Base-by-base conservation (phyloP, 2,113 vertebrate genomes). In the western clawed frog (Xenopus tropicalis) region DNA sequence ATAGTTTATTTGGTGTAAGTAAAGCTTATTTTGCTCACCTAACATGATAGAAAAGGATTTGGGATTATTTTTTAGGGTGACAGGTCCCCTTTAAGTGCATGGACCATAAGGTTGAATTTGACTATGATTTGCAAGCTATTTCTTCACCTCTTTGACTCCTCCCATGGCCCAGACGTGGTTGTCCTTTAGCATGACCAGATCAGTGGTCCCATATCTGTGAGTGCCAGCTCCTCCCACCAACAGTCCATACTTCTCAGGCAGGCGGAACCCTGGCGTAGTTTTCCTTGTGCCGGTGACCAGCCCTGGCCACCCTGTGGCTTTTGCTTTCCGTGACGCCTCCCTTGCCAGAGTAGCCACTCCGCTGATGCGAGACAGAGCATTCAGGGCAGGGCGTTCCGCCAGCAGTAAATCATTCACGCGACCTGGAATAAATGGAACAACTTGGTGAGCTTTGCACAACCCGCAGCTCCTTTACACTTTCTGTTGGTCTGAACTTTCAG, bases 101-200 rank as follows among this genome's bases (percentile, higher is more conserved):
- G 25, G 6, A 29, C 25, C 25, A 29, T 29, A 29, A 29, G 25
- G 25, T 29, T 29, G 6, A 3, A 29, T 29, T 29, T 29, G 25
- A 29, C 3, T 3, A 29, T 6, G 3, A 29, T 29, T 29, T 29
- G 25, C 6, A 6, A 29, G 25, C 3, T 46, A 46, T 11, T n/a
- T 24, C 9, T 58, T 7, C 58, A 94, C 93, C 90, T 91, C 78
- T 17, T 80, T 83, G 72, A 95, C 89, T 3, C 87, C 83, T 2
- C 93, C 93, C 0, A 89, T 90, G 0, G 92, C 90, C 88, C 86
- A 81, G 0, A 93, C 54, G 14, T 95, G 94, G 78, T 95, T 95
- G 84, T 95, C 94, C 77, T 95, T 95, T 71, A 95, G 82, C 94
- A 95, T 95, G 79, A 92, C 81, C 81, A 93, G 88, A 11, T 86